Evolutionary conservation across 1,140 invertebrate genomes (phyloP).

Genomic region (Monochamus saltuarius): DNA sequence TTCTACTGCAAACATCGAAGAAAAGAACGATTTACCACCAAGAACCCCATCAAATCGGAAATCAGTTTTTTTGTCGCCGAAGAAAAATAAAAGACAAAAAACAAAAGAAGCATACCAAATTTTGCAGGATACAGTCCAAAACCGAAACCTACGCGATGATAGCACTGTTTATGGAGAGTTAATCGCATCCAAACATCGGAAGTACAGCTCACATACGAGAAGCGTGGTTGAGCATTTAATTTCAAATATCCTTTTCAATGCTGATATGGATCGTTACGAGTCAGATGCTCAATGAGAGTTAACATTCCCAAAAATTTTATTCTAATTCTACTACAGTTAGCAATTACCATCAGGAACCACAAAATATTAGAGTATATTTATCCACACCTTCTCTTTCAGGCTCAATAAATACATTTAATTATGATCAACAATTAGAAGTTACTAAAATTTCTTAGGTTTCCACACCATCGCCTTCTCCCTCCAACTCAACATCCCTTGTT

Average conservation of each 20-base stretch:
- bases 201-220: slow-evolving; percentile 11
- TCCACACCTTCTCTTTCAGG: slow-evolving; percentile 43
- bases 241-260: slow-evolving; percentile 16
- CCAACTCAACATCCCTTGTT: too few species aligned
- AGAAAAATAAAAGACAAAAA: background rate
- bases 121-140: background rate
- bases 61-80: slow-evolving; percentile 14
- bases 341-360: slow-evolving; percentile 34
- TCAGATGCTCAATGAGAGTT: slow-evolving; percentile 11
- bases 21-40: slow-evolving; percentile 10
- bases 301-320: slow-evolving; percentile 15
- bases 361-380: slow-evolving; percentile 35
- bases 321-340: slow-evolving; percentile 15
- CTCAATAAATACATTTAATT: too few species aligned
- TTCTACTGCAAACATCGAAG: background rate
- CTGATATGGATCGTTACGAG: slow-evolving; percentile 10
- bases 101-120: background rate
- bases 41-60: slow-evolving; percentile 15
- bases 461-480: too few species aligned
- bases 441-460: too few species aligned
- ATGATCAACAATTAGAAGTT: too few species aligned
- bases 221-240: slow-evolving; percentile 13
- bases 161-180: slow-evolving; percentile 13
- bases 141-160: slow-evolving; percentile 1
- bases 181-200: slow-evolving; percentile 13